These are phyloP conservation scores for Pheosia tremula DNA, from an alignment of 2,888 invertebrate species.

Conservation along the genomic window DNA sequence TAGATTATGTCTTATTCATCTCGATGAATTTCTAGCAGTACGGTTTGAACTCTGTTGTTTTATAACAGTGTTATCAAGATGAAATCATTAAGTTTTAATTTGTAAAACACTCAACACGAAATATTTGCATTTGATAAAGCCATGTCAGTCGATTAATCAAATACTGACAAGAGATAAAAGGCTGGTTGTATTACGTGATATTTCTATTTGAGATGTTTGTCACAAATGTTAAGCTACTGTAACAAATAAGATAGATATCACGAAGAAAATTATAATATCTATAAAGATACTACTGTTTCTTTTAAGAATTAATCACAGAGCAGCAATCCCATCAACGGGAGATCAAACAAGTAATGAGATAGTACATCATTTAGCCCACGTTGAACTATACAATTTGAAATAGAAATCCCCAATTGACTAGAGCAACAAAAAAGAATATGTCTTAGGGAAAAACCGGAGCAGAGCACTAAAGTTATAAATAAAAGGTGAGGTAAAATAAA, in stretches of 20 bases:
- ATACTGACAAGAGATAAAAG: neutral
- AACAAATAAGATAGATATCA: neutral
- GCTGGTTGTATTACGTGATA: neutral
- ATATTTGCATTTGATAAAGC: neutral
- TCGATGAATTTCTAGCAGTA: too few relatives aligned
- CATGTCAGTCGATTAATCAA: neutral
- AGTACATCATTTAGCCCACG: too few relatives aligned
- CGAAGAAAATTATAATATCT: too few relatives aligned
- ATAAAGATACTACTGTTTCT: too few relatives aligned
- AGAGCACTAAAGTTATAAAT: slow-evolving; percentile 72
- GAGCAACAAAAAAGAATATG: slow-evolving; percentile 43
- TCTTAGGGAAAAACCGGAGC: slow-evolving; percentile 55
- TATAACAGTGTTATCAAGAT: too few relatives aligned
- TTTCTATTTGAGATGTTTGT: neutral
- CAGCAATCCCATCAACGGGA: too few relatives aligned
- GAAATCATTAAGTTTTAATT: neutral
- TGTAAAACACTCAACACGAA: neutral
- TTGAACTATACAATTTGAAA: neutral
- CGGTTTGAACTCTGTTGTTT: too few relatives aligned
- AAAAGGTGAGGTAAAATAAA: slow-evolving; percentile 79
- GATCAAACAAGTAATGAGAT: too few relatives aligned
- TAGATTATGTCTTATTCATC: too few relatives aligned
- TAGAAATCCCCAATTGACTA: slow-evolving; percentile 2
- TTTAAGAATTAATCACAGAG: too few relatives aligned
- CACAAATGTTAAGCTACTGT: neutral